Conservation (phyloP, 2,797 vertebrate species). For the Cyclura pinguis region DNA sequence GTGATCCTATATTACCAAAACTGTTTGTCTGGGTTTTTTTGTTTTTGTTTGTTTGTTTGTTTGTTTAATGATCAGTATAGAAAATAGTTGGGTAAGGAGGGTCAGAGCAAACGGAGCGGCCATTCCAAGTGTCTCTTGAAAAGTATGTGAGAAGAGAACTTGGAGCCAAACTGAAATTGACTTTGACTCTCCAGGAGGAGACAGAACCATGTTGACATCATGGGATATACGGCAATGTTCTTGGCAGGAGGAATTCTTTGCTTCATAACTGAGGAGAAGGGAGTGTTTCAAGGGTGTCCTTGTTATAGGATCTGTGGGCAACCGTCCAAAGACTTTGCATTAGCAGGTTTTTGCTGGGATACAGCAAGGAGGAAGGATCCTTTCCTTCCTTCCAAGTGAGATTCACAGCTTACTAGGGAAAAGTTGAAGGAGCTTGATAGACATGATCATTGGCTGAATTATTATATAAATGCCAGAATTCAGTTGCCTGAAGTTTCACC, state of each 20-base stretch:
- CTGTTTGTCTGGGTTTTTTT: too few relatives aligned
- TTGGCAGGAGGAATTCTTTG: slow-evolving; percentile 41
- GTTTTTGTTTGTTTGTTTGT: too few relatives aligned
- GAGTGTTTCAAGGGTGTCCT: slow-evolving; percentile 27
- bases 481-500: background rate
- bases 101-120: background rate
- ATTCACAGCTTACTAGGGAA: background rate
- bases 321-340: background rate
- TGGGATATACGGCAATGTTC: slow-evolving; percentile 33
- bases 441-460: background rate
- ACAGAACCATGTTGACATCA: slow-evolving; percentile 43
- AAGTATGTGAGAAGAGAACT: slow-evolving; percentile 16
- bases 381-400: background rate
- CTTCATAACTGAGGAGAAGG: slow-evolving; percentile 28
- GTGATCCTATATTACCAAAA: too few relatives aligned
- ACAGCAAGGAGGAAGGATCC: background rate
- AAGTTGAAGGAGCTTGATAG: background rate
- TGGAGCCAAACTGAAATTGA: slow-evolving; percentile 37
- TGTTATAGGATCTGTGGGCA: slow-evolving; percentile 5
- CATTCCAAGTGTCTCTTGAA: slow-evolving; percentile 24
- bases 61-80: background rate
- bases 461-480: background rate
- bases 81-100: background rate
- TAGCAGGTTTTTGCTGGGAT: background rate
- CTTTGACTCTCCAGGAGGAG: slow-evolving; percentile 34